These are phyloP conservation scores for Anguilla pacifica DNA, from an alignment of 2,797 vertebrate species.

Conservation along the genomic window DNA sequence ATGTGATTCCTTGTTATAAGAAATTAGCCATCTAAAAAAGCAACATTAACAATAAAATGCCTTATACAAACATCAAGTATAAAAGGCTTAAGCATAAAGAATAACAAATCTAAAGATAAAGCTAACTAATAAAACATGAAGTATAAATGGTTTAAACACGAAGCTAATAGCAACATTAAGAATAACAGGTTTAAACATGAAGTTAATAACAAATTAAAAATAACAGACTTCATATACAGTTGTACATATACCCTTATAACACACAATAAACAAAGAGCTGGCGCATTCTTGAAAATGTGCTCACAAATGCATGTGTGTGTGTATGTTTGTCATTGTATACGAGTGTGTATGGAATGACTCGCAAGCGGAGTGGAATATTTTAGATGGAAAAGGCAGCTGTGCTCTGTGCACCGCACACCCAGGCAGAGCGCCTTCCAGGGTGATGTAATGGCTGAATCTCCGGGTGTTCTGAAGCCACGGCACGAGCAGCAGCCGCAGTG, in stretches of 20 bases:
- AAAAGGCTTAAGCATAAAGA: neutral
- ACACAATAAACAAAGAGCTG: neutral
- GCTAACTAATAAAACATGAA: too few species aligned
- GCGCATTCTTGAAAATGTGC: neutral
- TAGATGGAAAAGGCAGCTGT: too few species aligned
- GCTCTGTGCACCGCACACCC: neutral
- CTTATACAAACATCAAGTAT: neutral
- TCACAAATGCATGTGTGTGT: neutral
- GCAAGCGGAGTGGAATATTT: neutral
- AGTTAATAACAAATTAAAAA: too few species aligned
- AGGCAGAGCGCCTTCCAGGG: neutral
- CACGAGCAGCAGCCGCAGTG: neutral
- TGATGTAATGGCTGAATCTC: conserved; percentile 2
- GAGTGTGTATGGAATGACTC: neutral
- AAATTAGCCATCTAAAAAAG: neutral
- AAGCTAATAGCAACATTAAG: neutral
- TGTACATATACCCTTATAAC: neutral
- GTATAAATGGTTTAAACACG: neutral
- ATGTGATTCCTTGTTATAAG: neutral
- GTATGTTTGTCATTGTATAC: neutral
- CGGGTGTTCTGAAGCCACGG: neutral
- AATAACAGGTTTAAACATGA: neutral
- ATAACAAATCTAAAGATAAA: neutral
- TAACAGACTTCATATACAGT: neutral
- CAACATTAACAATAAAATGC: neutral